phyloP scores from a whole-genome alignment of 2,113 vertebrate genomes.

The Microtus oregoni region DNA sequence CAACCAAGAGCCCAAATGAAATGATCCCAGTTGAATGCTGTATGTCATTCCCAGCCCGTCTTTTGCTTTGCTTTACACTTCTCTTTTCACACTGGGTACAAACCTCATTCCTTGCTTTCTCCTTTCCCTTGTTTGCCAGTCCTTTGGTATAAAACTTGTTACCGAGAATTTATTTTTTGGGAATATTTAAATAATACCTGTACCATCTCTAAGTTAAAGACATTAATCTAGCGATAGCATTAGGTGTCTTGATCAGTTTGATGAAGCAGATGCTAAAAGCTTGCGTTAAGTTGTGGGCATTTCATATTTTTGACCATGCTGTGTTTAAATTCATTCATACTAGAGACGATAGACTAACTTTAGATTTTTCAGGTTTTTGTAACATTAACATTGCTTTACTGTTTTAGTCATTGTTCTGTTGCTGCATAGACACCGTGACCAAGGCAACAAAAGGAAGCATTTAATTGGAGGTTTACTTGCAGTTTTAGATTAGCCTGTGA shows the following conservation, averaged over 20 bases:
- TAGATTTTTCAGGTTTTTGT: conserved; percentile 63
- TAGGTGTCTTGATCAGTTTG: conserved; percentile 26
- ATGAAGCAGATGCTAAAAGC: conserved; percentile 48
- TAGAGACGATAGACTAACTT: conserved; percentile 26
- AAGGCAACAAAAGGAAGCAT: neutral
- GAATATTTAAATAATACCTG: conserved; percentile 39
- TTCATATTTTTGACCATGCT: conserved; percentile 20
- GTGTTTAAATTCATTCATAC: conserved; percentile 49
- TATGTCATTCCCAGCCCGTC: neutral
- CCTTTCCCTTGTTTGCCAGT: neutral
- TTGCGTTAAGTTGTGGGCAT: conserved; percentile 46
- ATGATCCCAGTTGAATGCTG: neutral
- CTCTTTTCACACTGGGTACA: neutral
- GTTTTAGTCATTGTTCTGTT: neutral
- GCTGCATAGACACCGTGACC: neutral
- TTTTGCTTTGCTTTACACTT: conserved; percentile 7
- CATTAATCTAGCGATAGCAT: conserved; percentile 65
- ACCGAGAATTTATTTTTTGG: conserved; percentile 30
- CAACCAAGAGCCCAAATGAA: neutral
- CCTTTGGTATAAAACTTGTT: conserved; percentile 29
- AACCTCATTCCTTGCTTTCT: neutral
- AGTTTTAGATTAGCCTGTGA: neutral
- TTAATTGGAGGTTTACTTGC: neutral
- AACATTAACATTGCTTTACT: neutral
- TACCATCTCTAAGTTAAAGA: conserved; percentile 54